Conservation (phyloP, 1,140 invertebrate genomes). For the Bacillus rossius region DNA sequence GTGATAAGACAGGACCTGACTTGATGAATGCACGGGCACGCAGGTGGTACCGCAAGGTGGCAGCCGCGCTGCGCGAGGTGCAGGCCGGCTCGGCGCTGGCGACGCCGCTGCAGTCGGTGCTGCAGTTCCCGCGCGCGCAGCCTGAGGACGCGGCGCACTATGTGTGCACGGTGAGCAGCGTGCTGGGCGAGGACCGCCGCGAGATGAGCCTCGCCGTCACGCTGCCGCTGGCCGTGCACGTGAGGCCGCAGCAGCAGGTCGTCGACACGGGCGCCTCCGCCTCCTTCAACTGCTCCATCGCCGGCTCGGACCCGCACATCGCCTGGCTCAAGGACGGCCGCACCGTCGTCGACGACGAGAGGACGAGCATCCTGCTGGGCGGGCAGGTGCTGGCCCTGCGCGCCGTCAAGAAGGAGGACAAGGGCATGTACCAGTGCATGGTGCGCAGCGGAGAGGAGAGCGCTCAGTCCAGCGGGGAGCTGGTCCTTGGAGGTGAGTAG, state of each 20-base stretch:
- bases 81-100: slow-evolving; percentile 20
- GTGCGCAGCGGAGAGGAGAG: slow-evolving; percentile 72
- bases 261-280: slow-evolving; percentile 81
- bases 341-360: slow-evolving; percentile 47
- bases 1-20: no score
- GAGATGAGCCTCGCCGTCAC: slow-evolving; percentile 62
- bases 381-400: slow-evolving; percentile 53
- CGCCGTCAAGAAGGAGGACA: slow-evolving; percentile 66
- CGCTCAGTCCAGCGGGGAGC: slow-evolving; percentile 73
- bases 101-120: slow-evolving; percentile 22
- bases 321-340: slow-evolving; percentile 80
- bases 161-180: slow-evolving; percentile 77
- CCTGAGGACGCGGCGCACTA: slow-evolving; percentile 67
- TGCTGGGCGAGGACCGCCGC: slow-evolving; percentile 70
- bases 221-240: slow-evolving; percentile 63
- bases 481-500: slow-evolving; percentile 71
- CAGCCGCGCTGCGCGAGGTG: slow-evolving; percentile 41
- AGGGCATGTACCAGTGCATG: slow-evolving; percentile 86
- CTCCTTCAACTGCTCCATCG: slow-evolving; percentile 75
- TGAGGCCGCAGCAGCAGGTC: slow-evolving; percentile 65
- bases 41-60: slow-evolving; percentile 60
- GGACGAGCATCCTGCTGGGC: slow-evolving; percentile 21
- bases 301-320: slow-evolving; percentile 64
- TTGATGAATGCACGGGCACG: no score
- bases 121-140: slow-evolving; percentile 50